Percentiles rank a stretch among this genome's conserved stretches.
Conservation (phyloP, 2,797 vertebrate genomes). For the Trematomus bernacchii region DNA sequence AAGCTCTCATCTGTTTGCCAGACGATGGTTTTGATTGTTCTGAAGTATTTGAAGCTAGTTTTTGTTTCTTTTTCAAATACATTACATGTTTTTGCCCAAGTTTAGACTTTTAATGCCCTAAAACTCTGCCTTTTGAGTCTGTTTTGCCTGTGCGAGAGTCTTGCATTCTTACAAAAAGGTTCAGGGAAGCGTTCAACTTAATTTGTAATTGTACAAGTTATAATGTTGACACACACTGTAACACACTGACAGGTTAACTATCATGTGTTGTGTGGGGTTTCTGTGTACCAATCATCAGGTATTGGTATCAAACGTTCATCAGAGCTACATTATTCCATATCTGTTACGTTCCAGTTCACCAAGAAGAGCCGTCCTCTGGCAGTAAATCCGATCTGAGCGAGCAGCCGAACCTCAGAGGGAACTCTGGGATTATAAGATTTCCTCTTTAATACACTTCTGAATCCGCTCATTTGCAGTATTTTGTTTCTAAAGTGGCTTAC, state of each 20-base stretch:
- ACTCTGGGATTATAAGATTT: background rate
- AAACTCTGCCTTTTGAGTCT: background rate
- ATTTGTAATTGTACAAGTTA: too few species aligned
- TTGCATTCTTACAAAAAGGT: too few species aligned
- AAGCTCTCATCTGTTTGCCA: background rate
- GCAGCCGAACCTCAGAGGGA: slow-evolving; percentile 1
- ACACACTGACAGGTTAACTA: too few species aligned
- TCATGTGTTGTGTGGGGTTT: background rate
- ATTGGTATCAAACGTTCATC: slow-evolving; percentile 2
- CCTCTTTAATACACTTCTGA: slow-evolving; percentile 32
- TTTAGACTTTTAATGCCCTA: too few species aligned
- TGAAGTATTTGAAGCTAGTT: background rate
- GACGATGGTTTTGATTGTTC: background rate
- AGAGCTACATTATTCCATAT: background rate
- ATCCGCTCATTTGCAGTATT: slow-evolving; percentile 48
- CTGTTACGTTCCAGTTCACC: background rate
- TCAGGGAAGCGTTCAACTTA: too few species aligned
- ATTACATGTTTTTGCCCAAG: background rate
- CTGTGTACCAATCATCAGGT: background rate
- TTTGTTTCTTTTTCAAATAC: too few species aligned
- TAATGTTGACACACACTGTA: too few species aligned
- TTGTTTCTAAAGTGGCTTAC: slow-evolving; percentile 37
- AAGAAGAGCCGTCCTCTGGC: background rate
- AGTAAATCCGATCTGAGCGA: slow-evolving; percentile 1
- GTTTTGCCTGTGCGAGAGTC: too few species aligned